phyloP scores from a whole-genome alignment of 2,888 invertebrate genomes.

The Eumerus sabulonum region DNA sequence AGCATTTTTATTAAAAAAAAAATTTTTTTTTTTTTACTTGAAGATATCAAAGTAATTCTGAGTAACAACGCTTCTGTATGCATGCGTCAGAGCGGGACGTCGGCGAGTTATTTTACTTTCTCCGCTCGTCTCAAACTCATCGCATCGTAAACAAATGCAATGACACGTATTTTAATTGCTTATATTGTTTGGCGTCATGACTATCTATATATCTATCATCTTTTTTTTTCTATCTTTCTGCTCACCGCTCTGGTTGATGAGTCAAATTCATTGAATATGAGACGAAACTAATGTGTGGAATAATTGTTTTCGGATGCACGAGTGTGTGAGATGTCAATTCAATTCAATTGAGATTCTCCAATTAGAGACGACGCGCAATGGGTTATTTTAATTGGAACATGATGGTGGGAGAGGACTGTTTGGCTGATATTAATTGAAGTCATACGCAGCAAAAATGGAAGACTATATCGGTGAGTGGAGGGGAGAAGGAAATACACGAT shows the following conservation, averaged over 20 bases:
- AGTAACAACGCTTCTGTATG: no score
- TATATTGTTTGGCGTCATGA: conserved; percentile 58
- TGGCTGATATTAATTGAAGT: conserved; percentile 27
- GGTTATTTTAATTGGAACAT: conserved; percentile 18
- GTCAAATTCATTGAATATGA: conserved; percentile 17
- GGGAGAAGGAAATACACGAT: neutral
- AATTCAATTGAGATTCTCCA: conserved; percentile 53
- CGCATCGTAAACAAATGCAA: conserved; percentile 60
- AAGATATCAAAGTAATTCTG: no score
- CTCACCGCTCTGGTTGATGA: no score
- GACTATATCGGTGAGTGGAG: neutral
- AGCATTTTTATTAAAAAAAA: conserved; percentile 1
- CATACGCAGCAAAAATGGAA: conserved; percentile 1
- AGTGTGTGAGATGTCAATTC: conserved; percentile 32
- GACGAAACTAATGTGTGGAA: no score
- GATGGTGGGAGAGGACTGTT: conserved; percentile 3
- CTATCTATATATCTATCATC: no score
- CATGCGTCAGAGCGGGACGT: no score
- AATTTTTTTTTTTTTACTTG: no score
- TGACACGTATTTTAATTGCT: conserved; percentile 68
- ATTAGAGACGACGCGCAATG: conserved; percentile 1
- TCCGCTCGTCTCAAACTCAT: neutral
- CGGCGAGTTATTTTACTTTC: no score
- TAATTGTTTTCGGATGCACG: neutral
- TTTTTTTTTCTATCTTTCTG: no score